Conservation (phyloP, 2,113 vertebrate species). For the Corydoras maculifer region DNA sequence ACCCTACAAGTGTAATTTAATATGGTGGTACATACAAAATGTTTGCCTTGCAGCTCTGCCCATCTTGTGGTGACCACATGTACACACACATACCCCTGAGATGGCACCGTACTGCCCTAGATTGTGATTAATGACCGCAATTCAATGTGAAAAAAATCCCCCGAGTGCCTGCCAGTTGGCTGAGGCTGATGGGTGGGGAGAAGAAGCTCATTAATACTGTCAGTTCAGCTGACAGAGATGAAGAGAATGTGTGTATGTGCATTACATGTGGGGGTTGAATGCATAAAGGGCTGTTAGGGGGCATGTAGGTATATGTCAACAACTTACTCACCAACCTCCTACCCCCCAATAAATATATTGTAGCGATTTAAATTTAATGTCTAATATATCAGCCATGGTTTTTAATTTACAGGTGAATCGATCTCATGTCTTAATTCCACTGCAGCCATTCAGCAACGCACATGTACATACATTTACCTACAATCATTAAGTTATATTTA, state of each 20-base stretch:
- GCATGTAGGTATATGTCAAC: constrained; percentile 29
- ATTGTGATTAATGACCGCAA: constrained; percentile 81
- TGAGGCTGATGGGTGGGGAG: constrained; percentile 57
- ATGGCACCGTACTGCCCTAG: constrained; percentile 68
- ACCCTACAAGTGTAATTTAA: too few species aligned
- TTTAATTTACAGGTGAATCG: too few species aligned
- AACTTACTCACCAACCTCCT: too few species aligned
- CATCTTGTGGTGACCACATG: background rate
- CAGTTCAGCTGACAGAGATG: constrained; percentile 64
- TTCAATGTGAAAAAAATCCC: constrained; percentile 75
- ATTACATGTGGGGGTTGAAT: too few species aligned
- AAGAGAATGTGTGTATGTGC: constrained; percentile 40
- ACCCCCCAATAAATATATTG: too few species aligned
- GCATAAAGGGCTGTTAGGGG: constrained; percentile 39
- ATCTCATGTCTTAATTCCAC: too few species aligned
- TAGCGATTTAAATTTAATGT: too few species aligned
- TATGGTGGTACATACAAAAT: too few species aligned
- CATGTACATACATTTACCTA: too few species aligned
- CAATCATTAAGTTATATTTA: too few species aligned
- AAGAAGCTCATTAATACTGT: constrained; percentile 77
- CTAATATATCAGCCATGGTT: too few species aligned
- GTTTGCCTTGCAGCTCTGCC: background rate
- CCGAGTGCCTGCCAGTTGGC: constrained; percentile 78
- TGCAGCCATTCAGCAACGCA: too few species aligned
- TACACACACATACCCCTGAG: constrained; percentile 14